phyloP scores from a whole-genome alignment of 2,888 invertebrate species.

The Epsilonema sp. region DNA sequence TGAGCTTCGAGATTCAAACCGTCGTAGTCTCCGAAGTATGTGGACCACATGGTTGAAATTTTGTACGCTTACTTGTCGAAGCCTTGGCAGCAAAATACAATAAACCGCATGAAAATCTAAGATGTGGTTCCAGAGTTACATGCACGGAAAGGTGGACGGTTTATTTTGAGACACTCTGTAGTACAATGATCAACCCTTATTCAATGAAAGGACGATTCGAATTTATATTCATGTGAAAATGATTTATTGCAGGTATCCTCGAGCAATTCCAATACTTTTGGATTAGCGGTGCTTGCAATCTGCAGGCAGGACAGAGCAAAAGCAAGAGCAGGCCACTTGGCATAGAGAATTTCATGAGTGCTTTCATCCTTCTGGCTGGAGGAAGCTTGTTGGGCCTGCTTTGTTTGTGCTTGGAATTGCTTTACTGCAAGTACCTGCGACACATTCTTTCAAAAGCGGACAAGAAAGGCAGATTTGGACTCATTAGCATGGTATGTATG shows the following conservation, averaged over 20 bases:
- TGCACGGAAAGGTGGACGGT: too few species aligned
- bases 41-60: too few species aligned
- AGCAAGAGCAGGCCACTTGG: conserved; percentile 34
- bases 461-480: conserved; percentile 72
- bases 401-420: conserved; percentile 66
- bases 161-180: too few species aligned
- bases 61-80: too few species aligned
- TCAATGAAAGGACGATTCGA: background rate
- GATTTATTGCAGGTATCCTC: conserved; percentile 59
- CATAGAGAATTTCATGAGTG: conserved; percentile 71
- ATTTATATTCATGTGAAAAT: background rate
- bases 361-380: conserved; percentile 79
- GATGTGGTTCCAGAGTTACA: too few species aligned
- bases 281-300: conserved; percentile 89
- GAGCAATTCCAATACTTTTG: conserved; percentile 73
- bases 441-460: conserved; percentile 61
- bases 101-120: too few species aligned
- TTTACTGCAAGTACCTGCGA: conserved; percentile 80
- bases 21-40: too few species aligned
- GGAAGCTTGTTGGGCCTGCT: conserved; percentile 63
- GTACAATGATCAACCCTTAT: background rate
- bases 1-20: too few species aligned
- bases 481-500: conserved; percentile 65
- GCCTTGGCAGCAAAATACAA: too few species aligned
- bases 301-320: conserved; percentile 44